phyloP scores from a whole-genome alignment of 2,113 vertebrate genomes.

The Calidris pygmaea region DNA sequence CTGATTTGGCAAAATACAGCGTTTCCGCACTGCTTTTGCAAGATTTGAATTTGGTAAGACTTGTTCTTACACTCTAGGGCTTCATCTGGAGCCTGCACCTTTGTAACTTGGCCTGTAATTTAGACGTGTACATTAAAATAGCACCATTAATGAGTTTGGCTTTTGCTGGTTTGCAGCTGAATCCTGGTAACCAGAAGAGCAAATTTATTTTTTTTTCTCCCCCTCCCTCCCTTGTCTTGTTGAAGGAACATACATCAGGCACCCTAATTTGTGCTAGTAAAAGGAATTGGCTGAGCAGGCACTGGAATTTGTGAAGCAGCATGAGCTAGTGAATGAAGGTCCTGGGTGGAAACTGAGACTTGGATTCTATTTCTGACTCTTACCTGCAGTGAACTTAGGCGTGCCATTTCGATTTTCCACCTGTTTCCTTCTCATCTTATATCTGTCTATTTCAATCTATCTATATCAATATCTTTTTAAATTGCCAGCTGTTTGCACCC shows the following conservation, averaged over 20 bases:
- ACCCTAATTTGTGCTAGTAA: neutral
- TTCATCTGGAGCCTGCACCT: neutral
- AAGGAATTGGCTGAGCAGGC: neutral
- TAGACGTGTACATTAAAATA: neutral
- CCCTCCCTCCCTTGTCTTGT: neutral
- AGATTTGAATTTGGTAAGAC: neutral
- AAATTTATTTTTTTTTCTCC: neutral
- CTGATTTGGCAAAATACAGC: neutral
- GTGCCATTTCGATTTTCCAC: neutral
- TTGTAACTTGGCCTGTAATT: neutral
- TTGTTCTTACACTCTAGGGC: neutral
- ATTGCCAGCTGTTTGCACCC: neutral
- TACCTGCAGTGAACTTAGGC: constrained; percentile 15
- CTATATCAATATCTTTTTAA: neutral
- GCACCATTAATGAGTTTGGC: neutral
- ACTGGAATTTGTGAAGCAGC: neutral
- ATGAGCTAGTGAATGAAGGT: neutral
- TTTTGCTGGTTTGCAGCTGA: neutral
- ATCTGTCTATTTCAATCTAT: neutral
- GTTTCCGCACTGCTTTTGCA: neutral
- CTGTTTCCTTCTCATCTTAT: constrained; percentile 24
- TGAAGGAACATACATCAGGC: neutral
- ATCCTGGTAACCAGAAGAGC: neutral
- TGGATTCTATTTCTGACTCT: constrained; percentile 15
- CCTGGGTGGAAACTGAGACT: neutral